Percentiles rank a stretch among this genome's conserved stretches.
Evolutionary conservation across 2,888 invertebrate species (phyloP).

Genomic region (Drymonia ruficornis): DNA sequence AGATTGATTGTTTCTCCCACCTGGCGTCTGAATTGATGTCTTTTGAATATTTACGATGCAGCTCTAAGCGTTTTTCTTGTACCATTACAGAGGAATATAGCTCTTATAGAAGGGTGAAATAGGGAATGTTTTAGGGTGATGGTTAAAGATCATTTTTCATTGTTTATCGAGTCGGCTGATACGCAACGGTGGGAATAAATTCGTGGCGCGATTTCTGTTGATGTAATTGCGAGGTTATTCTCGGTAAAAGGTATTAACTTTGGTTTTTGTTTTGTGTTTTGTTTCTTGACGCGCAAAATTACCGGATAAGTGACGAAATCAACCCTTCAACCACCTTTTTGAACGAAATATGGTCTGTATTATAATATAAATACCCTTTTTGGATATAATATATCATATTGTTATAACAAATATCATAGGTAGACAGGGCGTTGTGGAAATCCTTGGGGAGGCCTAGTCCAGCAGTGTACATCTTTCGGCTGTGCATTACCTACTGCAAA

Average conservation of each 20-base stretch:
- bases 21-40: conserved; percentile 51
- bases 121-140: conserved; percentile 19
- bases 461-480: too few species aligned
- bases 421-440: too few species aligned
- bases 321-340: too few species aligned
- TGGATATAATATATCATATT: too few species aligned
- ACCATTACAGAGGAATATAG: conserved; percentile 8
- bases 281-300: not conserved
- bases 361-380: too few species aligned
- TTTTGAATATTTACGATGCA: conserved; percentile 47
- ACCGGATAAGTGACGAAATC: not conserved
- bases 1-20: conserved; percentile 57
- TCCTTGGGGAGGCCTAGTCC: too few species aligned
- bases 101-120: conserved; percentile 7
- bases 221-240: conserved; percentile 20
- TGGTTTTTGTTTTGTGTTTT: not conserved
- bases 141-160: conserved; percentile 32
- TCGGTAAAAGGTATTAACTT: conserved; percentile 10
- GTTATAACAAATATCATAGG: too few species aligned
- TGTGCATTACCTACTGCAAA: too few species aligned
- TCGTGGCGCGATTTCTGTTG: conserved; percentile 27
- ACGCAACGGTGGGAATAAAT: conserved; percentile 37
- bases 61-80: conserved; percentile 32
- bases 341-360: too few species aligned
- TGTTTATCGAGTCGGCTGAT: conserved; percentile 37